These are phyloP conservation scores for Bolinopsis microptera DNA, from an alignment of 37 sponge, comb jelly and placozoan genomes.

Conservation along the genomic window DNA sequence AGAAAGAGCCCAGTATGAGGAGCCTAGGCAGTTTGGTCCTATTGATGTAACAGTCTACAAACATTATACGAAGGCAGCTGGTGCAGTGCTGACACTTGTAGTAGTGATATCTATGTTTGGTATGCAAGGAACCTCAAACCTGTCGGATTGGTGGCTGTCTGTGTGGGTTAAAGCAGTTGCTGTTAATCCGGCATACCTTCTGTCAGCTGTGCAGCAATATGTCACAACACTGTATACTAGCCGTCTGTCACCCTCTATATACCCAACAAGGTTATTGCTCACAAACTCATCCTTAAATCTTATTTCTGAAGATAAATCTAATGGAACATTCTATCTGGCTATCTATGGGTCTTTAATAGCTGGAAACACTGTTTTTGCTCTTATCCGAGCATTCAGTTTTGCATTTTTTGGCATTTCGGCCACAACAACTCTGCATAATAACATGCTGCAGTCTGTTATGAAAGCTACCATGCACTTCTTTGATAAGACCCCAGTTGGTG, in stretches of 20 bases:
- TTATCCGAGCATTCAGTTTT: conserved; percentile 89
- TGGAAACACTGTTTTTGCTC: conserved; percentile 88
- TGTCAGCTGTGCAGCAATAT: not conserved
- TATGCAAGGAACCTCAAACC: conserved; percentile 83
- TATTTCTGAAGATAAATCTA: not conserved
- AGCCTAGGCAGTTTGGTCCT: conserved; percentile 75
- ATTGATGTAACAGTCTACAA: conserved; percentile 82
- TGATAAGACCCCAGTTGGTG: conserved; percentile 89
- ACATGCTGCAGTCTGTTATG: conserved; percentile 75
- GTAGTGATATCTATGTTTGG: conserved; percentile 78
- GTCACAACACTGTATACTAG: not conserved
- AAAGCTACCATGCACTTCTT: conserved; percentile 84
- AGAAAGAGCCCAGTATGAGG: conserved; percentile 7
- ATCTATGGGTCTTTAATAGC: conserved; percentile 86
- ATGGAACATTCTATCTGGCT: conserved; percentile 75
- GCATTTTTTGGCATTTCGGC: conserved; percentile 96
- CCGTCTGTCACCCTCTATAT: not conserved
- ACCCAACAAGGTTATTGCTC: too few species aligned
- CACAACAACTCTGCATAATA: conserved; percentile 78
- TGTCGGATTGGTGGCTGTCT: conserved; percentile 37
- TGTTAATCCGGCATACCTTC: not conserved
- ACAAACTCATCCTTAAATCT: not conserved
- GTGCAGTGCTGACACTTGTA: conserved; percentile 73
- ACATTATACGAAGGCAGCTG: conserved; percentile 86
- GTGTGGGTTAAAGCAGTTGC: conserved; percentile 38